Percentiles rank a stretch among this genome's conserved stretches.
Evolutionary conservation across 2,888 invertebrate genomes (phyloP).

Genomic region (Drosophila macrospina): DNA sequence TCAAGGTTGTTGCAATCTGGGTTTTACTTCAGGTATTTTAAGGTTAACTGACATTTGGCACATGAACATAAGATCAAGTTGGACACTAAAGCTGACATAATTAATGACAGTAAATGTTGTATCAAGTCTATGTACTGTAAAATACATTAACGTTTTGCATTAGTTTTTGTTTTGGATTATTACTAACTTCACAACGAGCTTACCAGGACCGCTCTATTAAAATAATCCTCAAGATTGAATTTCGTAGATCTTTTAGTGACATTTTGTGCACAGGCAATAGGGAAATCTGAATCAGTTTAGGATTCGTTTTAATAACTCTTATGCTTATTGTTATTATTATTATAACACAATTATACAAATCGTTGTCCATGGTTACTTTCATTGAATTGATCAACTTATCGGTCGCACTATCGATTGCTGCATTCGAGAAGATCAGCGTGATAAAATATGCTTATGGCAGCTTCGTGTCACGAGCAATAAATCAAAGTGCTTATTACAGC

Average conservation of each 20-base stretch:
- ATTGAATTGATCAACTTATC: neutral
- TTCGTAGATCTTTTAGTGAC: no score
- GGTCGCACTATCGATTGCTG: neutral
- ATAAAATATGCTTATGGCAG: neutral
- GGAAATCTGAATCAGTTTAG: no score
- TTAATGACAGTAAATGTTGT: neutral
- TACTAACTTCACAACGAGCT: neutral
- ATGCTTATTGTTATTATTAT: no score
- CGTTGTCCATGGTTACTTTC: no score
- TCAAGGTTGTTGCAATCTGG: constrained; percentile 43
- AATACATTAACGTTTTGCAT: neutral
- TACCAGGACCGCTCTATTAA: no score
- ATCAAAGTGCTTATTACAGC: constrained; percentile 35
- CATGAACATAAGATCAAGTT: neutral
- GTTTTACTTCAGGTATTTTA: constrained; percentile 18
- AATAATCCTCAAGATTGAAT: no score
- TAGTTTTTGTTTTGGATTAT: neutral
- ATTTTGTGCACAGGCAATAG: no score
- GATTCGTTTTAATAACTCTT: no score
- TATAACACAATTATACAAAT: no score
- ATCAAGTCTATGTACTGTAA: neutral
- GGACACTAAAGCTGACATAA: neutral
- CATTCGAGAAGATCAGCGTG: no score
- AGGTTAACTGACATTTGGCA: constrained; percentile 21
- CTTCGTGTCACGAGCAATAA: constrained; percentile 16